These are phyloP conservation scores for Thyatira batis DNA, from an alignment of 2,888 invertebrate genomes.

Conservation along the genomic window DNA sequence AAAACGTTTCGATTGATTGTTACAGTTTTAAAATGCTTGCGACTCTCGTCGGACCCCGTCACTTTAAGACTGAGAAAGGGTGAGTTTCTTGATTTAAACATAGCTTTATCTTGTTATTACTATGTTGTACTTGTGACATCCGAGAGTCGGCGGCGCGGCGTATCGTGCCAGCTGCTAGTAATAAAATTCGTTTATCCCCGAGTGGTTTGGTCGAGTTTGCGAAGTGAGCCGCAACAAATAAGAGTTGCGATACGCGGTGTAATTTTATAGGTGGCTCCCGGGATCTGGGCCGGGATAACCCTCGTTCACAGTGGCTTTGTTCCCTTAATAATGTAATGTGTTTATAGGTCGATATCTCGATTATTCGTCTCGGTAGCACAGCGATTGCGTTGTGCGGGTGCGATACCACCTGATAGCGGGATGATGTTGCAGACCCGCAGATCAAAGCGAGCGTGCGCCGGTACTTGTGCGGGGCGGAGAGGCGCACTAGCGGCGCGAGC, in stretches of 20 bases:
- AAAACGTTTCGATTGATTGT: conserved; percentile 60
- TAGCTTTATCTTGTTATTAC: conserved; percentile 27
- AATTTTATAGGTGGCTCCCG: conserved; percentile 66
- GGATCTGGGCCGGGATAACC: conserved; percentile 54
- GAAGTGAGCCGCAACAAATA: conserved; percentile 63
- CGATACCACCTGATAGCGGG: conserved; percentile 29
- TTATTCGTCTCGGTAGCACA: conserved; percentile 20
- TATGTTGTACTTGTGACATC: conserved; percentile 47
- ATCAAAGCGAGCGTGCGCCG: conserved; percentile 91
- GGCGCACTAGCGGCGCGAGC: conserved; percentile 49
- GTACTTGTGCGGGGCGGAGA: conserved; percentile 84
- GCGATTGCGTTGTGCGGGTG: conserved; percentile 15
- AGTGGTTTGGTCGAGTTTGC: conserved; percentile 58
- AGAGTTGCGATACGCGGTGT: conserved; percentile 56
- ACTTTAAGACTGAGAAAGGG: conserved; percentile 95
- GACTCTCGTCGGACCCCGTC: conserved; percentile 94
- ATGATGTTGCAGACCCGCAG: conserved; percentile 87
- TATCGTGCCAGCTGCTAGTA: conserved; percentile 51
- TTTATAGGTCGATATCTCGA: conserved; percentile 1
- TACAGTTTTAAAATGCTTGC: conserved; percentile 96
- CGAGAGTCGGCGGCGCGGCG: conserved; percentile 20
- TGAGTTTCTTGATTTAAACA: conserved; percentile 74
- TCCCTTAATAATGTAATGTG: conserved; percentile 55
- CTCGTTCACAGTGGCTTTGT: conserved; percentile 58
- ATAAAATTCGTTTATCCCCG: conserved; percentile 65